Evolutionary conservation across 2,888 invertebrate genomes (phyloP), one percentile per base, ranked within the genome.

Genomic region (Chymomyza amoena): DNA sequence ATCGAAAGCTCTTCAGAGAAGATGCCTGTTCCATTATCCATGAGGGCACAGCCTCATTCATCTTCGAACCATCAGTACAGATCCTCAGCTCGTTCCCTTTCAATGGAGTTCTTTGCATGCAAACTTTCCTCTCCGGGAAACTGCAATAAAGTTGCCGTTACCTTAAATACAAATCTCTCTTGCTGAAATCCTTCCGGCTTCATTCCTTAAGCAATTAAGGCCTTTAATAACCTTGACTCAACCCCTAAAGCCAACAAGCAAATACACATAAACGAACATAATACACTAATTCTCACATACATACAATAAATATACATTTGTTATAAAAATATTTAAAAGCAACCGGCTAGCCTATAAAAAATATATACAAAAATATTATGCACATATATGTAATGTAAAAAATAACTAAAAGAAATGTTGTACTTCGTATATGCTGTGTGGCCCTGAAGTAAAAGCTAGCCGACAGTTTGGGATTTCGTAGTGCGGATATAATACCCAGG

Each of bases 401-500:
- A 18, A 5, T 18, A 72, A 66, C 76, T 66, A 74, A 76, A 74
- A 61, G 63, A 64, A 70, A 76, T 66, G 70, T 61, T 39, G 54
- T 52, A 45, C 56, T 61, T 59, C 25, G 63, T 61, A 28, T 32
- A 39, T 39, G 51, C 50, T 39, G 66, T 61, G 64, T 68, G 66
- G 76, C 63, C 60, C 67, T 65, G 73, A 73, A 66, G 71, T 75
- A 69, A 73, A 68, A 65, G 76, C 74, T 68, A 66, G 59, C 66
- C 79, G 81, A 79, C 88, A 84, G 84, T 86, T 75, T 65, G 71
- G 76, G 70, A 80, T 78, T 76, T 70, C 74, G 63, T 69, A 68
- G 75, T 71, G 81, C 87, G 71, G 70, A 77, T 72, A 75, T 88
- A 84, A 84, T 86, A 87, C 84, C 32, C 66, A 51, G 69, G 75